A percentile compares a stretch with the other conserved stretches of the same genome.
Evolutionary conservation across 1,140 invertebrate species (phyloP).

Genomic region (Drosophila oshimai): DNA sequence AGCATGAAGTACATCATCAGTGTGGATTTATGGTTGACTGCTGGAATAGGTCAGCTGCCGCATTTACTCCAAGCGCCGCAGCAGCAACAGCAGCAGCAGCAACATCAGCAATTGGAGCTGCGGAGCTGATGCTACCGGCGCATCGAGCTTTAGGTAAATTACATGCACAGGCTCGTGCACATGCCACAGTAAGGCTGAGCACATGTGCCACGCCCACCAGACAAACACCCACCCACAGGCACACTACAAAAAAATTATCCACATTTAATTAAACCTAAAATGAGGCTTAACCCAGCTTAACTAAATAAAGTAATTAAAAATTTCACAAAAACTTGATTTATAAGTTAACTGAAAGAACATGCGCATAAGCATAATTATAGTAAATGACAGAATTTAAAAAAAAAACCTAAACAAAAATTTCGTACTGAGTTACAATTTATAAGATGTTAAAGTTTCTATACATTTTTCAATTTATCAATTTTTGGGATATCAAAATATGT

Average conservation of each 20-base stretch:
- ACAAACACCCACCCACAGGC: neutral
- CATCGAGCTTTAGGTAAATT: slow-evolving; percentile 73
- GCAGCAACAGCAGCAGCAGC: slow-evolving; percentile 14
- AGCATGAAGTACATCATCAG: slow-evolving; percentile 80
- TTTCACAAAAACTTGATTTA: too few relatives aligned
- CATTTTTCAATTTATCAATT: too few relatives aligned
- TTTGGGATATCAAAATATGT: too few relatives aligned
- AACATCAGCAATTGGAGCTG: slow-evolving; percentile 48
- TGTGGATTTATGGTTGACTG: slow-evolving; percentile 81
- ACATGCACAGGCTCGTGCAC: slow-evolving; percentile 65
- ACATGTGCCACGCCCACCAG: slow-evolving; percentile 34
- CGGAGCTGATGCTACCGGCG: slow-evolving; percentile 34
- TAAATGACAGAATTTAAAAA: too few relatives aligned
- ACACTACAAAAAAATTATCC: neutral
- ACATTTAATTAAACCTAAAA: too few relatives aligned
- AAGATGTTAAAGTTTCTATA: too few relatives aligned
- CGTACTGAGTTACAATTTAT: too few relatives aligned
- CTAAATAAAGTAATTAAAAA: too few relatives aligned
- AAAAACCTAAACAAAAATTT: too few relatives aligned
- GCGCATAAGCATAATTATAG: too few relatives aligned
- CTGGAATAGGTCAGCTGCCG: slow-evolving; percentile 77
- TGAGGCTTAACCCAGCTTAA: too few relatives aligned
- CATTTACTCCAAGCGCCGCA: slow-evolving; percentile 58
- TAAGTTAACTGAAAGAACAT: too few relatives aligned
- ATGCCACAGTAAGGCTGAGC: slow-evolving; percentile 40